A percentile compares a stretch with the other conserved stretches of the same genome.
These are phyloP conservation scores for Cebidichthys violaceus DNA, from an alignment of 2,113 vertebrate genomes.

Conservation along the genomic window DNA sequence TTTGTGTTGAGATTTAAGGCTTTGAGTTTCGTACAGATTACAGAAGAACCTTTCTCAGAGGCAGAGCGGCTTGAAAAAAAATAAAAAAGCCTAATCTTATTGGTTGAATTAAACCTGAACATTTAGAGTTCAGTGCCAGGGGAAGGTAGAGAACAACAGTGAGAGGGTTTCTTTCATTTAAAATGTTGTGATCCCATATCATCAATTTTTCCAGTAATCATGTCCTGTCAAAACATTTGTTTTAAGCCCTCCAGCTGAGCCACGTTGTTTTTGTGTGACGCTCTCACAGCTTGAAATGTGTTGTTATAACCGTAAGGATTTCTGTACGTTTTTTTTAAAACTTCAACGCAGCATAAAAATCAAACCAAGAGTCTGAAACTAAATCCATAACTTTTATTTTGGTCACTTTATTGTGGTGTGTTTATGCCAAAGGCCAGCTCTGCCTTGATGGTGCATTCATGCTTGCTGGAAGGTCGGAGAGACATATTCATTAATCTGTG, in stretches of 20 bases:
- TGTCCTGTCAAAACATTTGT: not conserved
- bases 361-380: not conserved
- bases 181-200: not conserved
- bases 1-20: conserved; percentile 14
- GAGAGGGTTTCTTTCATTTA: not conserved
- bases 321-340: not conserved
- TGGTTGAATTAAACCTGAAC: conserved; percentile 10
- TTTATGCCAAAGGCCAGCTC: not conserved
- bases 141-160: not conserved
- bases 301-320: not conserved
- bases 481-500: not conserved
- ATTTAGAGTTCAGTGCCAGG: not conserved
- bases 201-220: not conserved
- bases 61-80: not conserved
- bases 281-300: not conserved
- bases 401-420: not conserved
- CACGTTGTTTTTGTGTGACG: not conserved
- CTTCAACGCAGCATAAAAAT: not conserved
- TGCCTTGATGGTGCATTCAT: not conserved
- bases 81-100: not conserved
- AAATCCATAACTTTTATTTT: conserved; percentile 1
- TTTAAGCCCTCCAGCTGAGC: not conserved
- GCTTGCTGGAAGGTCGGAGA: not conserved
- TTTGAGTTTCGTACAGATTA: not conserved
- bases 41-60: conserved; percentile 1